Evolutionary conservation across 35 echinoderm and acorn worm genomes (phyloP), one percentile per base, ranked within the genome.

Genomic region (Heliocidaris erythrogramma): DNA sequence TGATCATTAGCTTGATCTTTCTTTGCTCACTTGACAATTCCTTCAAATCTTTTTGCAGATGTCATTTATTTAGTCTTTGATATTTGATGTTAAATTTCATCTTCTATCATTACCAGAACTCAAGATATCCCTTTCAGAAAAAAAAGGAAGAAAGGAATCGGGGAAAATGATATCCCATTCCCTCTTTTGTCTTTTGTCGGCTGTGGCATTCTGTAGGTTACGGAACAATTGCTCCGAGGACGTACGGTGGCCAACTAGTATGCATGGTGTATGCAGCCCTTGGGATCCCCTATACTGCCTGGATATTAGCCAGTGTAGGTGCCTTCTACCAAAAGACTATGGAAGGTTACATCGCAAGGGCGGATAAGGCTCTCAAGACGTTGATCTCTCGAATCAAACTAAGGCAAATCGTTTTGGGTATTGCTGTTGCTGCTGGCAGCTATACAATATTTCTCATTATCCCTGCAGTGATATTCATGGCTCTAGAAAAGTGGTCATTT

Each of bases 251-350:
- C 27, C 94, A 94, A 30, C 88, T 94, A 14, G 94, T 97, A 65
- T 99, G 98, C 69, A 99, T 99, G 59, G 31, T 96, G 48, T 99
- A 96, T 85, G 98, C 98, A 71, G 88, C 97, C 91, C 59, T 97
- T 47, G 98, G 98, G 9, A 97, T 99, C 50, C 98, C 98, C 1
- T 93, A 96, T 5, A 96, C 95, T 21, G 98, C 96, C 53, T 97
- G 97, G 94, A 91, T 99, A 9, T 93, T 99, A 30, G 65, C 98
- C 4, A 96, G 92, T 30, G 65, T 99, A 30, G 95, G 97, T 53
- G 61, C 35, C 16, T 90, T 95, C 47, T 96, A 95, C 69, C 59
- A 59, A n/a, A 85, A 96, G 32, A 56, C 93, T 24, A 59, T 97
- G 18, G 94, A 95, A 9, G 13, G 92, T 12, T 13, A 94, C 13